Evolutionary conservation across 2,797 vertebrate species (phyloP).

Genomic region (Eulemur coronatus): DNA sequence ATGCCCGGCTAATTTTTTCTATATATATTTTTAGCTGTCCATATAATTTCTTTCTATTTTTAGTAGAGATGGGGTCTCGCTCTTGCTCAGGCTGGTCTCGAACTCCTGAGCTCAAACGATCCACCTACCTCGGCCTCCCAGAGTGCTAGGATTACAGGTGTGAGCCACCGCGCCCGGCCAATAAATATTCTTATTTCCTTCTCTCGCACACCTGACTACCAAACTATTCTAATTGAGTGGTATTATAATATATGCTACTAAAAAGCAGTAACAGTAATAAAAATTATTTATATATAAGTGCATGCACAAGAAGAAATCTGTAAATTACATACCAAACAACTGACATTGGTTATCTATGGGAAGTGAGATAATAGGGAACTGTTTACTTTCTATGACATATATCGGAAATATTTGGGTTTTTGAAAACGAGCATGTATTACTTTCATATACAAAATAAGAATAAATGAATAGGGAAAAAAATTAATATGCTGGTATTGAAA

Average conservation of each 20-base stretch:
- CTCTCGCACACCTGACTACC: neutral
- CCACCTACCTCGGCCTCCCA: no score
- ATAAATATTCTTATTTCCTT: neutral
- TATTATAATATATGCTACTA: neutral
- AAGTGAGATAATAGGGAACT: neutral
- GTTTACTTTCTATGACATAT: neutral
- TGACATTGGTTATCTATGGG: neutral
- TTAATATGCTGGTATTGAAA: slow-evolving; percentile 9
- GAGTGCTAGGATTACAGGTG: no score
- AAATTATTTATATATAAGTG: neutral
- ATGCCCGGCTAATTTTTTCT: no score
- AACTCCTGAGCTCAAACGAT: no score
- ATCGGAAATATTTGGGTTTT: neutral
- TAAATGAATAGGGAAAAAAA: neutral
- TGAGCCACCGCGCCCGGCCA: neutral
- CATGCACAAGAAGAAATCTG: neutral
- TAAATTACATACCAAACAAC: neutral
- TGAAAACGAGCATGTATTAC: neutral
- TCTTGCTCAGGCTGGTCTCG: no score
- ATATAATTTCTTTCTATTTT: no score
- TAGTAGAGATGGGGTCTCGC: no score
- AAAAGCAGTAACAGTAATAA: neutral
- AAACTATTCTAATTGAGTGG: neutral
- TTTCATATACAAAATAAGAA: neutral
- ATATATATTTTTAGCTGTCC: no score